Percentiles rank a stretch among this genome's conserved stretches.
These are phyloP conservation scores for Dissostichus mawsoni DNA, from an alignment of 2,113 vertebrate genomes.

Conservation along the genomic window DNA sequence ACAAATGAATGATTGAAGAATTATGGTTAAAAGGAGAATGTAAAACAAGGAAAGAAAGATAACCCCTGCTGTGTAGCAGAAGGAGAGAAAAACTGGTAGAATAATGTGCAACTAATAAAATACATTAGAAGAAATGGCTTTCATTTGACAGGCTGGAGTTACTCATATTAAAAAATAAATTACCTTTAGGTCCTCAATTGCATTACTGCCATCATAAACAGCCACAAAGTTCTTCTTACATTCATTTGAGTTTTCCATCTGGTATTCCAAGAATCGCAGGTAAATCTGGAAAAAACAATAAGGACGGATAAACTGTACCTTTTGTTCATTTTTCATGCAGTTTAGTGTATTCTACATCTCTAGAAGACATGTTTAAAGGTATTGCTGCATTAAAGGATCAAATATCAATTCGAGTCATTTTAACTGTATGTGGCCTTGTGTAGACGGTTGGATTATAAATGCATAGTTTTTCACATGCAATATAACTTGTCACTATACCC, in stretches of 20 bases:
- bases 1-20: slow-evolving; percentile 8
- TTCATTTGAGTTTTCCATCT: slow-evolving; percentile 98
- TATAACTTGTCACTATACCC: slow-evolving; percentile 77
- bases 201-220: slow-evolving; percentile 95
- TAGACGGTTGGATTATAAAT: slow-evolving; percentile 5
- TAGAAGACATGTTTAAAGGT: neutral
- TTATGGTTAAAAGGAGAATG: neutral
- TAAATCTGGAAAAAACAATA: slow-evolving; percentile 87
- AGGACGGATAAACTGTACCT: neutral
- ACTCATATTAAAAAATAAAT: neutral
- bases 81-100: slow-evolving; percentile 3
- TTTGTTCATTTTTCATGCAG: neutral
- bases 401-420: neutral
- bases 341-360: neutral
- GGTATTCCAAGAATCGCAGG: slow-evolving; percentile 94
- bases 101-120: neutral
- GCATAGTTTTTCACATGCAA: neutral
- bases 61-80: slow-evolving; percentile 10
- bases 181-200: slow-evolving; percentile 94
- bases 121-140: neutral
- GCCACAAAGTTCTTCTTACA: slow-evolving; percentile 98
- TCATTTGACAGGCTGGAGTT: neutral
- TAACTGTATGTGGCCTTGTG: neutral
- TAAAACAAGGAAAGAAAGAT: slow-evolving; percentile 20
- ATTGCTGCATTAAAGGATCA: slow-evolving; percentile 11